These are phyloP conservation scores for Rhodinocichla rosea DNA, from an alignment of 2,113 vertebrate genomes.

Conservation along the genomic window DNA sequence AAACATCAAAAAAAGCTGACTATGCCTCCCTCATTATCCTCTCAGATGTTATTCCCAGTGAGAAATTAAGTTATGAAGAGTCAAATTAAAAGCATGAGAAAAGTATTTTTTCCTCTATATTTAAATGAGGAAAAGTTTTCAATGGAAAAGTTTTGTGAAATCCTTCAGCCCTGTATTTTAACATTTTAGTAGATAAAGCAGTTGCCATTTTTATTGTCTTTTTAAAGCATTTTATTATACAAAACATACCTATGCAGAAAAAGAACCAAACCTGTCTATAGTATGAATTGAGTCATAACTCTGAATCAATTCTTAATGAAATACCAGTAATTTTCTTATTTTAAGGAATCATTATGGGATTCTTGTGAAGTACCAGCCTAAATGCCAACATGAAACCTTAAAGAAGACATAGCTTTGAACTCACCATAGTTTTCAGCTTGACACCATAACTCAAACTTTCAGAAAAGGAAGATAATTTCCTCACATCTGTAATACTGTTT, in stretches of 20 bases:
- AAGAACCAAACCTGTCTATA: neutral
- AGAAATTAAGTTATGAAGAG: neutral
- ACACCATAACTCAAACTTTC: neutral
- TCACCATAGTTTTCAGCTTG: neutral
- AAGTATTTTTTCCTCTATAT: neutral
- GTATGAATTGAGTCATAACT: neutral
- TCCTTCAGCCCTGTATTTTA: neutral
- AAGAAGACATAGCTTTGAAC: neutral
- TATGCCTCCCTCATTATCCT: neutral
- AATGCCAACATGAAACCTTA: neutral
- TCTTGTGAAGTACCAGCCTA: neutral
- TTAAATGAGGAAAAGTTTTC: neutral
- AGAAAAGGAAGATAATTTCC: neutral
- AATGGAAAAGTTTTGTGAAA: neutral
- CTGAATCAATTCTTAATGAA: neutral
- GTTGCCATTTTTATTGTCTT: neutral
- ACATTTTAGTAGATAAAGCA: neutral
- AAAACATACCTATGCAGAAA: neutral
- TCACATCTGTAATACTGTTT: neutral
- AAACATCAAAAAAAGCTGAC: constrained; percentile 6
- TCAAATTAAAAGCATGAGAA: neutral
- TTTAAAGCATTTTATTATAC: neutral
- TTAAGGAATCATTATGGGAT: neutral
- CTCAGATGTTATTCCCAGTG: neutral
- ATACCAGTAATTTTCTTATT: neutral